Percentiles rank a stretch among this genome's conserved stretches.
These are phyloP conservation scores for Opisthocomus hoazin DNA, from an alignment of 2,113 vertebrate species.

Conservation along the genomic window DNA sequence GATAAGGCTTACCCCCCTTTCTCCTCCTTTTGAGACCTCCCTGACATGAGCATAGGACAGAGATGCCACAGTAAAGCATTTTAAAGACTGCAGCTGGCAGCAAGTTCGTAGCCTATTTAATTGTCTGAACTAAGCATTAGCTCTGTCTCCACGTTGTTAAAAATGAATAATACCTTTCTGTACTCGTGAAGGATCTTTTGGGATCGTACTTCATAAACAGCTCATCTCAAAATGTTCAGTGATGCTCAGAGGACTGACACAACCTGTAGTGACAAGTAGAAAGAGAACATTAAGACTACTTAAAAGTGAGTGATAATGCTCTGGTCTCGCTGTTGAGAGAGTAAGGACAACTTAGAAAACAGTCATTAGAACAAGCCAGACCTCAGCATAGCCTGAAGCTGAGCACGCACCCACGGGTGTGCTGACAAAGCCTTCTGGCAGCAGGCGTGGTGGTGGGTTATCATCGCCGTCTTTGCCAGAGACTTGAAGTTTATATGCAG, in stretches of 20 bases:
- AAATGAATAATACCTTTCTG: not conserved
- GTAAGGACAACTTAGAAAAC: not conserved
- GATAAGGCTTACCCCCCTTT: not conserved
- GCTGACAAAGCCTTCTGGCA: not conserved
- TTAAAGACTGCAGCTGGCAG: not conserved
- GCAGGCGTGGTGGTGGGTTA: rapidly evolving
- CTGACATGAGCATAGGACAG: not conserved
- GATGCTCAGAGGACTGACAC: not conserved
- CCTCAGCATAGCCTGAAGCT: no score
- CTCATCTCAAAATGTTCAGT: rapidly evolving
- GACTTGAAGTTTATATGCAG: rapidly evolving
- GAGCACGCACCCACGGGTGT: rapidly evolving
- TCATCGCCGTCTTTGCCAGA: not conserved
- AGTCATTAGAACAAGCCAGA: not conserved
- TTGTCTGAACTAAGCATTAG: not conserved
- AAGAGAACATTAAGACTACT: not conserved
- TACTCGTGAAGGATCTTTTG: not conserved
- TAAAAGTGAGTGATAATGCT: not conserved
- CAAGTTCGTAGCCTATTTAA: not conserved
- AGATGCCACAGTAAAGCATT: not conserved
- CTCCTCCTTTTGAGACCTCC: not conserved
- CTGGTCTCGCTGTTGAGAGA: not conserved
- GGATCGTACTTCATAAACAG: not conserved
- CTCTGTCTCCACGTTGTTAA: not conserved
- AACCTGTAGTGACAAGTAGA: rapidly evolving